These are phyloP conservation scores for Tetragonula clypearis DNA, from an alignment of 1,140 invertebrate genomes.

Conservation along the genomic window DNA sequence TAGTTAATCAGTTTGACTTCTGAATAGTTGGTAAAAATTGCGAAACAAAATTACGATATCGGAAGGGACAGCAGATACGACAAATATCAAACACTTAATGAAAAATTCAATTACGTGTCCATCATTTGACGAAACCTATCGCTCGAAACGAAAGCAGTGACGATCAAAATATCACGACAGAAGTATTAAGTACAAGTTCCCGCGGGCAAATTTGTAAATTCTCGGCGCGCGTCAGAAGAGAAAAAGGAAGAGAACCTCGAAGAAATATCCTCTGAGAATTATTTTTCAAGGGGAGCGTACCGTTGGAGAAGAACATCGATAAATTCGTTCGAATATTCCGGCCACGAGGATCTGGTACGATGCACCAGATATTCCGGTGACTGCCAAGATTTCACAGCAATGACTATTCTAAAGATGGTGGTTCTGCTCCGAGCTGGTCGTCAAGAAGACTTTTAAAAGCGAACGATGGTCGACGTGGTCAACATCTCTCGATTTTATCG, in stretches of 20 bases:
- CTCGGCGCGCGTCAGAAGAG: background rate
- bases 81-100: too few relatives aligned
- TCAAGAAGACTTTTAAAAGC: conserved; percentile 53
- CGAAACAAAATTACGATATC: too few relatives aligned
- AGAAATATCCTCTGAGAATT: conserved; percentile 24
- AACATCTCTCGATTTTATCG: conserved; percentile 57
- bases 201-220: background rate
- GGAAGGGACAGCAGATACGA: too few relatives aligned
- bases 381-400: conserved; percentile 55
- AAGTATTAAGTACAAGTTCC: background rate
- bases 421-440: conserved; percentile 33
- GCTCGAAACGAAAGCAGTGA: background rate
- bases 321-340: conserved; percentile 24
- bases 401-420: conserved; percentile 37
- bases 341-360: conserved; percentile 40
- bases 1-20: too few relatives aligned
- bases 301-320: conserved; percentile 11
- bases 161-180: conserved; percentile 6
- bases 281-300: conserved; percentile 18
- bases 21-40: too few relatives aligned
- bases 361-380: conserved; percentile 56
- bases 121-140: background rate
- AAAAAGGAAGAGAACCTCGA: background rate
- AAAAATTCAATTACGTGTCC: background rate
- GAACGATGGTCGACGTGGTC: conserved; percentile 46